Evolutionary conservation across 35 echinoderm and acorn worm species (phyloP).

Genomic region (Lytechinus pictus): DNA sequence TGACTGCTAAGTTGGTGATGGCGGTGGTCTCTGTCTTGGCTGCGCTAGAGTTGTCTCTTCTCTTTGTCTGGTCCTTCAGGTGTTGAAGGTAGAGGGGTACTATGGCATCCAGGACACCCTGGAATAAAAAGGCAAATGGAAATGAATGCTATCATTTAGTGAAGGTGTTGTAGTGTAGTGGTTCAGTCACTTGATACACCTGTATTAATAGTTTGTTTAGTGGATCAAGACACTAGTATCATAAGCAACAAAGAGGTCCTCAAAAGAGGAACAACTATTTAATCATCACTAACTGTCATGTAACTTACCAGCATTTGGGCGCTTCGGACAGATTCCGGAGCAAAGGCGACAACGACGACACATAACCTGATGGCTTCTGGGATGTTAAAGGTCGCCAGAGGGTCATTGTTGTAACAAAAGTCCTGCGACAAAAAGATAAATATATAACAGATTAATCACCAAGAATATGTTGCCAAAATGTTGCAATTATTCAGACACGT

Average conservation of each 20-base stretch:
- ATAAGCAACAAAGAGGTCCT: no score
- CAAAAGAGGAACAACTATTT: no score
- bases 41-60: conserved; percentile 75
- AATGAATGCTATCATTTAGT: neutral
- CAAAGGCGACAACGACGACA: conserved; percentile 93
- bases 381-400: conserved; percentile 72
- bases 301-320: conserved; percentile 98
- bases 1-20: conserved; percentile 77
- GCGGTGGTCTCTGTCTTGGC: conserved; percentile 78
- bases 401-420: conserved; percentile 91
- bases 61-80: conserved; percentile 73
- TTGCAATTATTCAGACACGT: no score
- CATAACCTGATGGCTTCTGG: conserved; percentile 91
- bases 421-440: conserved; percentile 61
- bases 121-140: conserved; percentile 1
- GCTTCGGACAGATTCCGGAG: conserved; percentile 90
- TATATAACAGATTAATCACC: neutral
- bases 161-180: no score
- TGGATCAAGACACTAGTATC: no score
- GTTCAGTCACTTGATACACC: no score
- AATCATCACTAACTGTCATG: no score
- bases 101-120: conserved; percentile 84
- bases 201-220: no score
- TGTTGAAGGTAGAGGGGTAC: conserved; percentile 81
- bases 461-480: no score